Evolutionary conservation across 2,797 vertebrate genomes (phyloP).

Genomic region (Tangara arthus): DNA sequence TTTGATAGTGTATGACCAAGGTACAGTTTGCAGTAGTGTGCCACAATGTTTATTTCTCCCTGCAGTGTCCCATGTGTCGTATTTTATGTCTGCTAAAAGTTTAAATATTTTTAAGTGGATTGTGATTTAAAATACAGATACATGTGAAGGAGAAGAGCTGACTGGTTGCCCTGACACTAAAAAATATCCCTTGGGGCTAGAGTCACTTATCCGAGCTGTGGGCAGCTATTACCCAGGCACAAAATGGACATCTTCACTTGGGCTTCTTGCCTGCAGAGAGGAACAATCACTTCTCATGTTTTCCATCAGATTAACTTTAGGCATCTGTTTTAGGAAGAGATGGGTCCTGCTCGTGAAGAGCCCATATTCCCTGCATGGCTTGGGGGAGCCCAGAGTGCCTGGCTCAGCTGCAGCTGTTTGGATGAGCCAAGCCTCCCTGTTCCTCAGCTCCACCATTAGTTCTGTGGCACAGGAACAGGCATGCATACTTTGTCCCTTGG

Average conservation of each 20-base stretch:
- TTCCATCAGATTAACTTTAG: not conserved
- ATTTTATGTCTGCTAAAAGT: not conserved
- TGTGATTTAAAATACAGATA: not conserved
- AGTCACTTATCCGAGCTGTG: not conserved
- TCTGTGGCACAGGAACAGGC: not conserved
- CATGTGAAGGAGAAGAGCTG: not conserved
- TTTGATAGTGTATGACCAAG: slow-evolving; percentile 85
- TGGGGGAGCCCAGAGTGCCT: not conserved
- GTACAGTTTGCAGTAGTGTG: slow-evolving; percentile 53
- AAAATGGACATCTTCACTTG: not conserved
- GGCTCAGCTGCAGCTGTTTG: not conserved
- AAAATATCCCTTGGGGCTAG: not conserved
- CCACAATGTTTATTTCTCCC: not conserved
- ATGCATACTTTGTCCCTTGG: not conserved
- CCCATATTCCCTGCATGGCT: not conserved
- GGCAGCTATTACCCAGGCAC: not conserved
- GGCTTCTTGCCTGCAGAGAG: not conserved
- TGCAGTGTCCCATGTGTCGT: not conserved
- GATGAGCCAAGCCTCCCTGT: not conserved
- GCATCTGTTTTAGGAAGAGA: not conserved
- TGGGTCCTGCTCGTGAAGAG: not conserved
- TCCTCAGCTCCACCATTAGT: not conserved
- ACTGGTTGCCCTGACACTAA: not conserved
- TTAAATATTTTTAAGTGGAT: not conserved
- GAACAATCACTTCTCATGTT: not conserved